Evolutionary conservation across 2,888 invertebrate species (phyloP), one percentile per base, ranked within the genome.

Genomic region (Epinotia nisella): DNA sequence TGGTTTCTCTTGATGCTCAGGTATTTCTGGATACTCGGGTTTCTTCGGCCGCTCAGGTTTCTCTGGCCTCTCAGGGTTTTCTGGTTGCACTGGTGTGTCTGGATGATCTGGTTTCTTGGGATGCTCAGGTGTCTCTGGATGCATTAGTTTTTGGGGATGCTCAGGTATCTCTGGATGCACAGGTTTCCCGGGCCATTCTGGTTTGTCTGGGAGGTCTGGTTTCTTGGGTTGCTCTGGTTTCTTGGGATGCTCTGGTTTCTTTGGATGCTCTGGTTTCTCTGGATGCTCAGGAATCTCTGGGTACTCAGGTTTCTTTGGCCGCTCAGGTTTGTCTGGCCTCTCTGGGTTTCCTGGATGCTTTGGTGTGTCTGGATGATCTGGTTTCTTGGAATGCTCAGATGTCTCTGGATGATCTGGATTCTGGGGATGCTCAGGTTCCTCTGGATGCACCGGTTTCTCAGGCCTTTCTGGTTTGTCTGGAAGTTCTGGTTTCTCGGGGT

Each of bases 251-350:
- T 24, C 24, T 2, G 24, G 24, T 24, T 1, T 24, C 24, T 24
- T 59, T 59, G 65, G 71, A 35, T 17, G 21, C 4, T 39, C 39
- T 10, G 60, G 39, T 19, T 9, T 7, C 2, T 13, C 70, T 45
- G 62, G 70, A 17, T n/a, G n/a, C n/a, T n/a, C n/a, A n/a, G n/a
- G n/a, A n/a, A n/a, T n/a, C n/a, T n/a, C n/a, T n/a, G n/a, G n/a
- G n/a, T 39, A 4, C 1, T 39, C 59, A 15, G 58, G 58, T 4
- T 17, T 17, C 5, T 58, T 15, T 0, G 70, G 58, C 7, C 19
- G 29, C 1, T 35, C 49, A 19, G 65, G 58, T 13, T 24, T 2
- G 1, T 55, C 62, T 56, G 51, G 62, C 0, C 9, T 7, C 0
- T 15, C 19, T 39, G 60, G 60, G 10, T 59, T 29, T 1, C 19